Percentiles rank a stretch among this genome's conserved stretches.
Evolutionary conservation across 2,888 invertebrate genomes (phyloP).

Genomic region (Coelinius sp.): DNA sequence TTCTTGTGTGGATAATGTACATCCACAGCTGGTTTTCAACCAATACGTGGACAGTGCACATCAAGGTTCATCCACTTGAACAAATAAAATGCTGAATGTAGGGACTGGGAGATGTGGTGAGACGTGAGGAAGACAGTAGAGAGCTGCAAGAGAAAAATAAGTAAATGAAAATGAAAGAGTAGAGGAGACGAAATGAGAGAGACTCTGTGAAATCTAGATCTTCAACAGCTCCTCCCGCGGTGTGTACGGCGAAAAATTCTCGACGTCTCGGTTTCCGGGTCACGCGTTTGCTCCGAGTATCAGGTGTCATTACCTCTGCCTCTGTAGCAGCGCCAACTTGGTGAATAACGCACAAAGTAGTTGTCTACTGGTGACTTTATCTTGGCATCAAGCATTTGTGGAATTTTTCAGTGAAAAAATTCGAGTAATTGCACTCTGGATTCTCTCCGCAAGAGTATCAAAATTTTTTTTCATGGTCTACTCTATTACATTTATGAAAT

Average conservation of each 20-base stretch:
- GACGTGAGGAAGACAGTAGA: constrained; percentile 1
- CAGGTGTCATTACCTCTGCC: constrained; percentile 65
- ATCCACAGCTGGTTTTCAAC: neutral
- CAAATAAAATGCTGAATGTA: constrained; percentile 13
- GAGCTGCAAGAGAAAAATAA: neutral
- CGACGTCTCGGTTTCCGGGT: constrained; percentile 64
- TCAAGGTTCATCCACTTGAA: neutral
- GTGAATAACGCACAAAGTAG: constrained; percentile 15
- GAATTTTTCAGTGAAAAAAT: neutral
- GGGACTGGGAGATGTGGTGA: constrained; percentile 11
- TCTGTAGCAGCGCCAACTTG: constrained; percentile 33
- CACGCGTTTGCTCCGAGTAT: constrained; percentile 63
- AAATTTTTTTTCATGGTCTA: too few species aligned
- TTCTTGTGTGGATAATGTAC: constrained; percentile 10
- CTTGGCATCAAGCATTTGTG: neutral
- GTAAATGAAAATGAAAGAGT: constrained; percentile 7
- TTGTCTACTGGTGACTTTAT: constrained; percentile 12
- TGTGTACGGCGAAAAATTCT: constrained; percentile 54
- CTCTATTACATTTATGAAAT: too few species aligned
- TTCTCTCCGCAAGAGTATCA: neutral
- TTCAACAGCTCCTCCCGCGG: constrained; percentile 25
- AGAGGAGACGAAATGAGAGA: constrained; percentile 10
- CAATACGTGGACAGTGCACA: neutral
- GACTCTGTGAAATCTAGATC: constrained; percentile 23
- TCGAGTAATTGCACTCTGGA: neutral